These are phyloP conservation scores for Rachycentron canadum DNA, from an alignment of 2,797 vertebrate species.

Conservation along the genomic window DNA sequence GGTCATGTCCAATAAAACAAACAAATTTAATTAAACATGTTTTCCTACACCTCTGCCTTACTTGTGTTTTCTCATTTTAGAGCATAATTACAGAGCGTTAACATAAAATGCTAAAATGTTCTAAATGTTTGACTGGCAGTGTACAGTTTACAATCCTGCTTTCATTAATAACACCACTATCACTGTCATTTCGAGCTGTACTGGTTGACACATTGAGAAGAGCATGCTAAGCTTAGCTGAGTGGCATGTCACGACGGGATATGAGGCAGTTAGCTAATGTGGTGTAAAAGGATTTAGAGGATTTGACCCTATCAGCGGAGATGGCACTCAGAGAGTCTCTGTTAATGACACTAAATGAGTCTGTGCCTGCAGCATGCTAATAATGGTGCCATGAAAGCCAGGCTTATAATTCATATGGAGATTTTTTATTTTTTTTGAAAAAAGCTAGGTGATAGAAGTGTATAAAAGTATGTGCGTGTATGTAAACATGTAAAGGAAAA, in stretches of 20 bases:
- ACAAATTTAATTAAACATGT: too few relatives aligned
- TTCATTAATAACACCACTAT: conserved; percentile 42
- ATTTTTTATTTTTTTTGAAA: conserved; percentile 33
- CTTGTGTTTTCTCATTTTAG: conserved; percentile 5
- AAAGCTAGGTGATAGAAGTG: conserved; percentile 42
- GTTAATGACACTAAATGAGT: conserved; percentile 81
- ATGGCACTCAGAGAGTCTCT: conserved; percentile 72
- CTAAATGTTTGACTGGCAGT: conserved; percentile 30
- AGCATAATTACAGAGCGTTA: background rate
- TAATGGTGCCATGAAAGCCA: conserved; percentile 64
- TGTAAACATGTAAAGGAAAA: conserved; percentile 10
- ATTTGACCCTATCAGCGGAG: conserved; percentile 82
- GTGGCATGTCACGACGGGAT: conserved; percentile 73
- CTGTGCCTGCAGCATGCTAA: conserved; percentile 74
- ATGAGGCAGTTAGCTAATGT: conserved; percentile 81
- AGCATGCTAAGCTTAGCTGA: conserved; percentile 72
- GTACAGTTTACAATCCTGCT: conserved; percentile 34
- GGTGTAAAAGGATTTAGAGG: conserved; percentile 83
- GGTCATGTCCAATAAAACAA: too few relatives aligned
- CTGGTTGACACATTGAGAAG: conserved; percentile 72
- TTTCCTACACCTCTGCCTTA: background rate
- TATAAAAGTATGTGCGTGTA: conserved; percentile 21
- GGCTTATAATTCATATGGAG: conserved; percentile 56
- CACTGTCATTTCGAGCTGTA: conserved; percentile 53
- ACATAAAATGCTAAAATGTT: background rate